Evolutionary conservation across 2,888 invertebrate species (phyloP).

Genomic region (Pristionchus arcanus): DNA sequence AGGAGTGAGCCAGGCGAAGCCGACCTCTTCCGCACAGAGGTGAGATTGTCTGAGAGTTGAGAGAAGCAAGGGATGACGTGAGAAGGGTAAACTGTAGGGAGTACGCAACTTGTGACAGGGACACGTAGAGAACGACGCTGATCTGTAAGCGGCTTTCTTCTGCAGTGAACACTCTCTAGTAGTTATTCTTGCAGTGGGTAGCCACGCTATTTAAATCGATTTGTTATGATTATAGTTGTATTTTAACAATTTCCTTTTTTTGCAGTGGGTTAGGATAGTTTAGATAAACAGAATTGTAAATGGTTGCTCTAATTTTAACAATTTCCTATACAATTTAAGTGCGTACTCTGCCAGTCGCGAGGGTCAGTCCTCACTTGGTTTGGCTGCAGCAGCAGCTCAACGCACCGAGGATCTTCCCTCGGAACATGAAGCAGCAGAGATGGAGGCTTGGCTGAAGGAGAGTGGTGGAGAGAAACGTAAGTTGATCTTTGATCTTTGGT

Average conservation of each 20-base stretch:
- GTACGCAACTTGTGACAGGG: not conserved
- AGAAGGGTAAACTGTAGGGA: not conserved
- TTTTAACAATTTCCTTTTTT: no score
- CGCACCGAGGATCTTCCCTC: constrained; percentile 60
- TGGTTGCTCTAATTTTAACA: no score
- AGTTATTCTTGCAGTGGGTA: no score
- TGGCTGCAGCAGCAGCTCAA: constrained; percentile 62
- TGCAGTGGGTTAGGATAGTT: no score
- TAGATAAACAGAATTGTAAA: no score
- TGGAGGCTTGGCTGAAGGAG: constrained; percentile 67
- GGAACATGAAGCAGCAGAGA: constrained; percentile 64
- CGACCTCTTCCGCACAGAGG: constrained; percentile 38
- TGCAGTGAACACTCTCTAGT: no score
- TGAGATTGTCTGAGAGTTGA: constrained; percentile 29
- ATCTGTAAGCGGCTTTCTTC: not conserved
- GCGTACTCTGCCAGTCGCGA: constrained; percentile 62
- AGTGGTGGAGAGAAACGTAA: constrained; percentile 55
- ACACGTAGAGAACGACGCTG: not conserved
- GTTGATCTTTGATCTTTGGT: not conserved
- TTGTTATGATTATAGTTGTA: no score
- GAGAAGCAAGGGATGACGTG: not conserved
- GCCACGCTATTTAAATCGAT: no score
- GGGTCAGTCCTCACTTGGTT: constrained; percentile 64
- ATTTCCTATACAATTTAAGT: not conserved
- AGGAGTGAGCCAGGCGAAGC: constrained; percentile 49